Evolutionary conservation across 2,113 vertebrate genomes (phyloP).

Genomic region (Microtus pennsylvanicus): DNA sequence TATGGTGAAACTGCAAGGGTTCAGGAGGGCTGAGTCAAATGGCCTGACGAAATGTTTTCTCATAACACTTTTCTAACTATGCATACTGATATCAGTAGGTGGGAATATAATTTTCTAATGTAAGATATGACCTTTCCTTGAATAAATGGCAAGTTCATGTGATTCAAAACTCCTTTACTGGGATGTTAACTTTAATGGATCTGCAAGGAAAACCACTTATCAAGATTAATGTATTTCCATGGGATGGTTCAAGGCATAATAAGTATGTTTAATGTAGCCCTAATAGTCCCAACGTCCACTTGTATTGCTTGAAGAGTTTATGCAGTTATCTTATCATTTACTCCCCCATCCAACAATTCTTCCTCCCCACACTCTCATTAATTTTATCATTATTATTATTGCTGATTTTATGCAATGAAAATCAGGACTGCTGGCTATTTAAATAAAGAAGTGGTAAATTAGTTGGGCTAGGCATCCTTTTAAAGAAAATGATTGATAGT

Average conservation of each 20-base stretch:
- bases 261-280: conserved; percentile 41
- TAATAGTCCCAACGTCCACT: conserved; percentile 47
- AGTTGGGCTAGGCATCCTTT: conserved; percentile 24
- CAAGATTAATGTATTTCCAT: conserved; percentile 70
- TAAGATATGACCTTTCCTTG: conserved; percentile 55
- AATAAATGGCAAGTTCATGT: conserved; percentile 46
- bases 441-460: conserved; percentile 57
- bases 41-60: conserved; percentile 31
- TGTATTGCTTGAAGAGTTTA: conserved; percentile 55
- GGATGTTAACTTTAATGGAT: conserved; percentile 63
- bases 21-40: not conserved
- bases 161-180: conserved; percentile 65
- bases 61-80: conserved; percentile 11
- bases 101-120: conserved; percentile 46
- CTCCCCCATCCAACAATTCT: conserved; percentile 6
- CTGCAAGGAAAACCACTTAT: conserved; percentile 66
- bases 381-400: conserved; percentile 1
- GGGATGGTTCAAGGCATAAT: conserved; percentile 51
- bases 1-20: not conserved
- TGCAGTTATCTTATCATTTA: conserved; percentile 52
- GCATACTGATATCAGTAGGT: not conserved
- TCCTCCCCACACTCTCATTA: not conserved
- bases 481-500: conserved; percentile 61
- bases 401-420: conserved; percentile 61
- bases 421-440: conserved; percentile 49